Percentiles rank a stretch among this genome's conserved stretches.
Conservation (phyloP, 2,113 vertebrate species). For the Leucopternis melanops region DNA sequence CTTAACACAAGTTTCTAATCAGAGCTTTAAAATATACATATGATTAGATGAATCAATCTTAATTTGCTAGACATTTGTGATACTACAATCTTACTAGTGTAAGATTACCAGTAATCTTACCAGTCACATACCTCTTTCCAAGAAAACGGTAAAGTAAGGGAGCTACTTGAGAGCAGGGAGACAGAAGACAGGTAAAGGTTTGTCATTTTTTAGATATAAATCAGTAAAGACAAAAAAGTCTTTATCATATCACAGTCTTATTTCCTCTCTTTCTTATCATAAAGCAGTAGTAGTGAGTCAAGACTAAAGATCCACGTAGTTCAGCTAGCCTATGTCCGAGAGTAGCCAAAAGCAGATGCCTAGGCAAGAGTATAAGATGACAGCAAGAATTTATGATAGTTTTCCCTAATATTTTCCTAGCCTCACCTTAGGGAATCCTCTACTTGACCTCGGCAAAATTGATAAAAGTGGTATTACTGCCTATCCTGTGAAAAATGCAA, state of each 20-base stretch:
- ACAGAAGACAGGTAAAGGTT: constrained; percentile 18
- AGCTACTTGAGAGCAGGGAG: constrained; percentile 36
- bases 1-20: not conserved
- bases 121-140: constrained; percentile 40
- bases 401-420: not conserved
- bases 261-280: not conserved
- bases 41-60: not conserved
- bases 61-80: not conserved
- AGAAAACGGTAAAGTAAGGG: constrained; percentile 47
- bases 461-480: not conserved
- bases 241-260: not conserved
- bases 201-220: not conserved
- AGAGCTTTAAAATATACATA: not conserved
- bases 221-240: not conserved
- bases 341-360: not conserved
- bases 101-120: constrained; percentile 3
- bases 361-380: not conserved
- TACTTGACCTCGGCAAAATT: not conserved
- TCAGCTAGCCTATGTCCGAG: not conserved
- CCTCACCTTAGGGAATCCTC: not conserved
- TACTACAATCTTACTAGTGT: not conserved
- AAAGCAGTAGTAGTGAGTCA: not conserved
- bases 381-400: not conserved
- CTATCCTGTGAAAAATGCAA: not conserved
- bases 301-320: not conserved